Evolutionary conservation across 1,140 invertebrate genomes (phyloP).

Genomic region (Mya arenaria): DNA sequence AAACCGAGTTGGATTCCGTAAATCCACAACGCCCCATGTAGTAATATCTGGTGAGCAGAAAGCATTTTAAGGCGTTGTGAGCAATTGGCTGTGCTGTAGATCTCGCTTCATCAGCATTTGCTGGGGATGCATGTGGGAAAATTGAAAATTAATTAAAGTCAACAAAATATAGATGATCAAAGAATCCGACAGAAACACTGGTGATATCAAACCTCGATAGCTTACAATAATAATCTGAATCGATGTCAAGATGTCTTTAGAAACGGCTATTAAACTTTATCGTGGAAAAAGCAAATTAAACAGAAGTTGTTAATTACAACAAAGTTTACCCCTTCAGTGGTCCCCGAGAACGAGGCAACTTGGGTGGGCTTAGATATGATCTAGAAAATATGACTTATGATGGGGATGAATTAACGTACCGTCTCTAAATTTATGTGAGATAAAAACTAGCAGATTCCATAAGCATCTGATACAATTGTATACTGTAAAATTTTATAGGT

Average conservation of each 20-base stretch:
- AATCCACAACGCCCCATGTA: slow-evolving; percentile 10
- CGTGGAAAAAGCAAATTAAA: slow-evolving; percentile 53
- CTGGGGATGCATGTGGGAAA: slow-evolving; percentile 22
- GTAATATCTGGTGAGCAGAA: slow-evolving; percentile 22
- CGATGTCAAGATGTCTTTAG: slow-evolving; percentile 48
- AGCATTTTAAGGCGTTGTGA: slow-evolving; percentile 42
- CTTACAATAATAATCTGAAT: slow-evolving; percentile 21
- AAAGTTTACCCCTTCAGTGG: slow-evolving; percentile 8
- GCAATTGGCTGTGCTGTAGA: slow-evolving; percentile 53
- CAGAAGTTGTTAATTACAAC: slow-evolving; percentile 44
- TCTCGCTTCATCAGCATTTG: slow-evolving; percentile 6
- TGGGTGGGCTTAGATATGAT: slow-evolving; percentile 56
- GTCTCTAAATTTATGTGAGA: slow-evolving; percentile 55
- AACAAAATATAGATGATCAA: slow-evolving; percentile 30
- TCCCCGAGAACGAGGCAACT: slow-evolving; percentile 35
- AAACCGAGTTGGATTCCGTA: slow-evolving; percentile 1
- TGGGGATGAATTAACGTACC: slow-evolving; percentile 52
- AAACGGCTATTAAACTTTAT: slow-evolving; percentile 53
- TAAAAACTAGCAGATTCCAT: slow-evolving; percentile 39
- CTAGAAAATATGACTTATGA: slow-evolving; percentile 56
- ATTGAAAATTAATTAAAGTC: slow-evolving; percentile 44
- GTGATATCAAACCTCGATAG: slow-evolving; percentile 48
- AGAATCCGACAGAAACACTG: slow-evolving; percentile 27
- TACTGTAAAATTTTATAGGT: slow-evolving; percentile 44
- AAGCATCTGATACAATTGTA: slow-evolving; percentile 37